Base-by-base conservation (phyloP, 2,888 invertebrate genomes). In the Tuberolachnus salignus region DNA sequence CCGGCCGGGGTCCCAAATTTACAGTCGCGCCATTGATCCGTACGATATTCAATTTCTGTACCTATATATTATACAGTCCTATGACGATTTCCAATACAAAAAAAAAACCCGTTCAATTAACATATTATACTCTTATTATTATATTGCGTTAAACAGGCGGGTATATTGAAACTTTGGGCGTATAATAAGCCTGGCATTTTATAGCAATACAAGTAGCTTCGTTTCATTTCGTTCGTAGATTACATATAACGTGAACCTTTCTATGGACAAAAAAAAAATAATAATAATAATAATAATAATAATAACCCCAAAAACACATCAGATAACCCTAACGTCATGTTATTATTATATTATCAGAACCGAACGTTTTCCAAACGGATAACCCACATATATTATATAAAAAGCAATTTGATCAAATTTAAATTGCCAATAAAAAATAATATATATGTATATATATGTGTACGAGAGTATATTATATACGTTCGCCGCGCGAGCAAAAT, bases 281-380 rank as follows among this genome's bases (percentile, higher is more conserved):
- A 46, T 6, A 46, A 46, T 6, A 46, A 46, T 6, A 46, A 46
- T 6, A 46, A 46, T 10, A 46, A 46, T 44, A 44, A 8, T 8
- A 10, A 44, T 44, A 16, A 1, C 55, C 23, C 11, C 23, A 44
- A 3, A 34, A 34, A 34, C 19, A 44, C 57, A 23, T 21, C 44
- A 57, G 21, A 57, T 44, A 21, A 51, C 49, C n/a, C 1, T 19
- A 34, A 34, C 21, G 67, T 34, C 26, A 21, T n/a, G 26, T 14
- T 26, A n/a, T 70, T 70, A 44, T 57, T 23, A 44, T 26, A n/a
- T 70, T 70, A 44, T 57, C 23, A 44, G 21, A 57, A 44, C 55
- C n/a, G 8, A 44, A 63, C 44, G 57, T 21, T 70, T 70, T 44
- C 42, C 6, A 19, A n/a, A 70, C 21, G 42, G 21, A 55, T 70